Evolutionary conservation across 37 sponge, comb jelly and placozoan species (phyloP), one percentile per base, ranked within the genome.

Genomic region (Oopsacas minuta): DNA sequence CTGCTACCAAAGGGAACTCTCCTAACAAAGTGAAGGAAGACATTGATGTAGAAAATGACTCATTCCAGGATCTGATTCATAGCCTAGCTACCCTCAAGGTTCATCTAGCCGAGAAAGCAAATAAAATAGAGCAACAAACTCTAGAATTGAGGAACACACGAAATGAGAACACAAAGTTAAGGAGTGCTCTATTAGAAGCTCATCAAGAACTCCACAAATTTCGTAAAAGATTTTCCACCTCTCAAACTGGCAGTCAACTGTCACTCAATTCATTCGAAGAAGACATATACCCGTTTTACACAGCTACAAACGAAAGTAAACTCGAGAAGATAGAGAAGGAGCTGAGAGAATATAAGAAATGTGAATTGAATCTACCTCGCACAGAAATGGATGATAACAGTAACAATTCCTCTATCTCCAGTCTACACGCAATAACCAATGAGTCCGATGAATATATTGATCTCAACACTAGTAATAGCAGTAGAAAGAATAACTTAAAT

Each of bases 91-190:
- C 30, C 1, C 75, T 61, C 28, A 61, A 61, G 75, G 22, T 61
- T 3, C 75, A 61, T n/a, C 75, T 61, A 3, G 75, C 75, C 5
- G 75, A 61, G 20, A 61, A 61, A 3, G 75, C 75, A n/a, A 61
- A 61, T 34, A 61, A 61, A 3, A 61, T 61, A 25, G 75, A 61
- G 22, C 75, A n/a, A 61, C 30, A 32, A 3, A 61, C 75, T 61
- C 75, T 61, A 25, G 75, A 61, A 20, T 61, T 61, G 22, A 61
- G 30, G 75, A 61, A 61, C 7, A 10, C 20, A n/a, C 75, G 75
- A 61, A 61, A 61, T 61, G 75, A 61, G 75, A 61, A 61, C 75
- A 61, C 75, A 7, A 61, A 61, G 75, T 61, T 61, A 34, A 61
- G 75, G 30, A 61, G 75, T 61, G 75, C 1, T 3, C 75, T 61